Conservation (phyloP, 1,140 invertebrate genomes). For the Cydia pomonella region DNA sequence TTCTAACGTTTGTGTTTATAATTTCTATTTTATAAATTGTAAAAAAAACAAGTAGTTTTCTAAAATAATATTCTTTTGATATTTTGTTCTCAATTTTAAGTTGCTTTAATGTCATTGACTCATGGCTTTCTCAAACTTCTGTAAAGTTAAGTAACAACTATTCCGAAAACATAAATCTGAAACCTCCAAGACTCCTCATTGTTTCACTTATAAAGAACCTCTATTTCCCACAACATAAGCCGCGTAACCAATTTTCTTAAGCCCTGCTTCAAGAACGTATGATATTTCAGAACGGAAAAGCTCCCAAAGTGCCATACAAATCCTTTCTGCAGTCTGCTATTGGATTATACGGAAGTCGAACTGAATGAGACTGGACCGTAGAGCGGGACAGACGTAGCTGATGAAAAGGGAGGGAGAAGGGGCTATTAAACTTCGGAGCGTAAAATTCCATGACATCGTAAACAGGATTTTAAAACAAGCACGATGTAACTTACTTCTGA, state of each 20-base stretch:
- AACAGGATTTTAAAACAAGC: conserved; percentile 63
- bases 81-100: no score
- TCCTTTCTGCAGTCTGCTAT: conserved; percentile 60
- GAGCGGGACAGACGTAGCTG: conserved; percentile 46
- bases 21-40: no score
- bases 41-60: no score
- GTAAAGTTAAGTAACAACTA: no score
- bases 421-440: conserved; percentile 64
- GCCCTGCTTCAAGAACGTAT: conserved; percentile 49
- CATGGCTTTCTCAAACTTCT: no score
- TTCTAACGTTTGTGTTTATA: no score
- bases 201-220: not conserved
- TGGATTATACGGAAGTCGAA: conserved; percentile 57
- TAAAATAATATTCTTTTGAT: no score
- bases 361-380: conserved; percentile 28
- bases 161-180: not conserved
- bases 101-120: no score
- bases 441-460: conserved; percentile 76
- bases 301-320: conserved; percentile 57
- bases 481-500: conserved; percentile 44
- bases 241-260: conserved; percentile 58
- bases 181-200: not conserved
- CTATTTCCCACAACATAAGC: conserved; percentile 15
- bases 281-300: conserved; percentile 57
- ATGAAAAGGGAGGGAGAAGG: conserved; percentile 32